Conservation (phyloP, 2,113 vertebrate genomes). For the Mormyrus lacerda region DNA sequence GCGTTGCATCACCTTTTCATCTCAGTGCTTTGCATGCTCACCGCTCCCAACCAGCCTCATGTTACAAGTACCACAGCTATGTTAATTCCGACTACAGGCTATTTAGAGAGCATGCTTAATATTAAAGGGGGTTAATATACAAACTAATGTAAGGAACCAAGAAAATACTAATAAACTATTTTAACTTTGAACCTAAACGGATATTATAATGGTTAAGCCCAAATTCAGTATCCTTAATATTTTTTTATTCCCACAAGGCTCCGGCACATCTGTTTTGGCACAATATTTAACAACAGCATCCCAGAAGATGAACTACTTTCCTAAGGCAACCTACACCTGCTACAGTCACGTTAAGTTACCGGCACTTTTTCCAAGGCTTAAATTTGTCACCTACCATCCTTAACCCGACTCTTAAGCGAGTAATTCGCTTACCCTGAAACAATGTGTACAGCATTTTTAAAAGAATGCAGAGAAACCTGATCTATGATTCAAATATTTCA, state of each 20-base stretch:
- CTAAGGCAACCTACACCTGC: background rate
- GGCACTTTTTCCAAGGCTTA: slow-evolving; percentile 11
- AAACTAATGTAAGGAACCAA: background rate
- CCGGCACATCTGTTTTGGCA: background rate
- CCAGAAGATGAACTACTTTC: background rate
- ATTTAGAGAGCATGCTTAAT: background rate
- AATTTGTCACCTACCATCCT: background rate
- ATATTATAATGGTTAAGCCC: background rate
- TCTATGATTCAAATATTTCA: background rate
- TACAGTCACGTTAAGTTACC: background rate
- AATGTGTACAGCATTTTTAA: background rate
- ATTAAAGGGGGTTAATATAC: background rate
- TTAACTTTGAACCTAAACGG: background rate
- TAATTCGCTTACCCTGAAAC: background rate
- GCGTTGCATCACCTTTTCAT: background rate
- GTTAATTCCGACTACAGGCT: background rate
- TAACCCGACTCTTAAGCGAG: background rate
- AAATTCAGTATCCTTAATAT: background rate
- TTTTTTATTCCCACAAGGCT: background rate
- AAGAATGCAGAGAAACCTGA: background rate
- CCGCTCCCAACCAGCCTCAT: background rate
- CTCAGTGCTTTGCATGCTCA: background rate
- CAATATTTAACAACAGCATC: slow-evolving; percentile 2
- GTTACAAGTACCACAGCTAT: background rate
- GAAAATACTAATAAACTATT: background rate